Evolutionary conservation across 2,888 invertebrate genomes (phyloP).

Genomic region (Acanthosepion pharaonis): DNA sequence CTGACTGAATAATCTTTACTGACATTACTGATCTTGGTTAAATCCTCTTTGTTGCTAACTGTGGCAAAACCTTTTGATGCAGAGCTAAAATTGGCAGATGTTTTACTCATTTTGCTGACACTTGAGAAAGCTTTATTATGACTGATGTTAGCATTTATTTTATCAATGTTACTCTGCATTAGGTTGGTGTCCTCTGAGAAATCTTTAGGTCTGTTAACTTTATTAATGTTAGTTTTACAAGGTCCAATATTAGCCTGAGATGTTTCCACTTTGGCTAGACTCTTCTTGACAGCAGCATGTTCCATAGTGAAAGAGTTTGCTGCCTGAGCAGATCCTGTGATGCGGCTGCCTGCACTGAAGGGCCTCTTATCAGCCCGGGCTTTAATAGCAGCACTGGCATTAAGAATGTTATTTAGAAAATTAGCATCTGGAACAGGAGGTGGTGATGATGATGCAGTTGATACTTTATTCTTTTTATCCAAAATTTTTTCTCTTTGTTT

Average conservation of each 20-base stretch:
- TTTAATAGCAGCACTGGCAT: not conserved
- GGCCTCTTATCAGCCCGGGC: not conserved
- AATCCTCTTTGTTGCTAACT: not conserved
- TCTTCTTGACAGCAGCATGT: not conserved
- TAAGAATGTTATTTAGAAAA: constrained; percentile 8
- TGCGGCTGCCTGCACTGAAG: not conserved
- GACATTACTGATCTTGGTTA: not conserved
- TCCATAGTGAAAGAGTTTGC: not conserved
- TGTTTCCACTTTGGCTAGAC: not conserved
- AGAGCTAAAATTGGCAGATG: not conserved
- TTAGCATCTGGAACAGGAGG: not conserved
- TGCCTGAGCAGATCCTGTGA: not conserved
- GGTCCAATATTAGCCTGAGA: not conserved
- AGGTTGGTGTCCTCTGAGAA: not conserved
- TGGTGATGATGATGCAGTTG: not conserved
- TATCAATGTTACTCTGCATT: not conserved
- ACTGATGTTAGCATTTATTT: not conserved
- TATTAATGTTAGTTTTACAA: not conserved
- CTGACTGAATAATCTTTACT: not conserved
- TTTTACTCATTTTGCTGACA: not conserved
- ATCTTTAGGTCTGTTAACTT: not conserved
- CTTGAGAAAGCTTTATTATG: not conserved
- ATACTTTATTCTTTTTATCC: constrained; percentile 16
- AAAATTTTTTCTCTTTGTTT: constrained; percentile 40
- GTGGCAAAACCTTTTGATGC: not conserved